Base-by-base conservation (phyloP, 2,888 invertebrate genomes). In the Cecidostiba fungosa region DNA sequence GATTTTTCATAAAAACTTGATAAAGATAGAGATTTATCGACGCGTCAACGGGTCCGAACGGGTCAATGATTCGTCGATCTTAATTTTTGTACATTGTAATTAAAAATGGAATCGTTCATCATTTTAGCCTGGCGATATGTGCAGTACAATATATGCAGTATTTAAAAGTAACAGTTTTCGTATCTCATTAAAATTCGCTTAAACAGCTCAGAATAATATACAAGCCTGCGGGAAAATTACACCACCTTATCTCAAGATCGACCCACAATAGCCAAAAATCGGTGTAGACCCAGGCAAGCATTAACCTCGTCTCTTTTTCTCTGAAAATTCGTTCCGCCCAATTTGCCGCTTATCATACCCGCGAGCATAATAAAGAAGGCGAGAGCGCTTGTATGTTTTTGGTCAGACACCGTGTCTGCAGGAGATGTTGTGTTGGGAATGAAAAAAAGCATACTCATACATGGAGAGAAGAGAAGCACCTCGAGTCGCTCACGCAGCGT, bases 401-500 rank as follows among this genome's bases (percentile, higher is more conserved):
- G 66, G 59, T 23, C 59, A 59, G 50, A 50, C 50, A 50, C 19
- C 50, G 50, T 50, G 50, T 19, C 50, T 50, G 19, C 50, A 1
- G 19, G 19, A 50, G 50, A 50, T 50, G 16, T 54, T 4, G n/a
- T n/a, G n/a, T 19, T 19, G n/a, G n/a, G n/a, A 59, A n/a, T 5
- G 8, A 6, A 59, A 23, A 59, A 59, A 59, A 59, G 6, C 6
- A 59, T 23, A n/a, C n/a, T 8, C 54, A n/a, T 6, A 19, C n/a
- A 59, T 23, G 5, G n/a, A 59, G n/a, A 6, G 69, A 70, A 73
- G 32, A 59, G 29, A 76, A 66, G 66, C 47, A 36, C 54, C 39
- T n/a, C 16, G n/a, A n/a, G 72, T 36, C 47, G 26, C 29, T 6
- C 23, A 47, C 12, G 14, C 8, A 29, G n/a, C 23, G 12, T 29